phyloP scores from a whole-genome alignment of 2,888 invertebrate genomes.

The Caenorhabditis sinica region DNA sequence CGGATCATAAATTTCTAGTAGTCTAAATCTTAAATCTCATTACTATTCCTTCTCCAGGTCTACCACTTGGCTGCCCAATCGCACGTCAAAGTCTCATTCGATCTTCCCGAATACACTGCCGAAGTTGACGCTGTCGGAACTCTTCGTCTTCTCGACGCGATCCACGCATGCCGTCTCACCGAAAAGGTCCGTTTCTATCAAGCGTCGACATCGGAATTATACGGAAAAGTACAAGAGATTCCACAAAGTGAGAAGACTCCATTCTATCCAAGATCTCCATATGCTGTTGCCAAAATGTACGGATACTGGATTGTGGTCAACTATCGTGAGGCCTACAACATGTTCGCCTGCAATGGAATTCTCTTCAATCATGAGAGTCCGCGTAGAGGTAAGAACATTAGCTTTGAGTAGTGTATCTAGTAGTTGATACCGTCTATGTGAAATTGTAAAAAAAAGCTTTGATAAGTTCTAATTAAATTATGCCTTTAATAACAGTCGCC shows the following conservation, averaged over 20 bases:
- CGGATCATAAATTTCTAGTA: too few relatives aligned
- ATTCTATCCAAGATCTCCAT: constrained; percentile 96
- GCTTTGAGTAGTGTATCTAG: too few relatives aligned
- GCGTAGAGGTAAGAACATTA: constrained; percentile 87
- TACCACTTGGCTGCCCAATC: constrained; percentile 99
- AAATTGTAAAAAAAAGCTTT: too few relatives aligned
- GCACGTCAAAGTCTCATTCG: constrained; percentile 96
- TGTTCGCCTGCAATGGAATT: constrained; percentile 97
- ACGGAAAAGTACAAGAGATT: constrained; percentile 93
- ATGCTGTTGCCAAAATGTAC: constrained; percentile 96
- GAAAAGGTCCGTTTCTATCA: constrained; percentile 90
- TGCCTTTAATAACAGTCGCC: too few relatives aligned
- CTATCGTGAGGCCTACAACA: constrained; percentile 95
- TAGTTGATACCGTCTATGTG: neutral
- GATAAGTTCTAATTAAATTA: too few relatives aligned
- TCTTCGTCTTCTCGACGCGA: constrained; percentile 92
- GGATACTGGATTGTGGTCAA: constrained; percentile 97
- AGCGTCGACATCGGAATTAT: constrained; percentile 96
- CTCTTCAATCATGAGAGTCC: constrained; percentile 98
- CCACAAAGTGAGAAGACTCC: constrained; percentile 96
- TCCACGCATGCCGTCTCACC: constrained; percentile 92
- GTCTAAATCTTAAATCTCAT: too few relatives aligned
- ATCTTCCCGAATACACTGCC: constrained; percentile 98
- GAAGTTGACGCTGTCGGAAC: constrained; percentile 98
- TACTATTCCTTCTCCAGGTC: constrained; percentile 85